Percentiles rank a stretch among this genome's conserved stretches.
Evolutionary conservation across 1,140 invertebrate genomes (phyloP).

Genomic region (Trichomalopsis sarcophagae): DNA sequence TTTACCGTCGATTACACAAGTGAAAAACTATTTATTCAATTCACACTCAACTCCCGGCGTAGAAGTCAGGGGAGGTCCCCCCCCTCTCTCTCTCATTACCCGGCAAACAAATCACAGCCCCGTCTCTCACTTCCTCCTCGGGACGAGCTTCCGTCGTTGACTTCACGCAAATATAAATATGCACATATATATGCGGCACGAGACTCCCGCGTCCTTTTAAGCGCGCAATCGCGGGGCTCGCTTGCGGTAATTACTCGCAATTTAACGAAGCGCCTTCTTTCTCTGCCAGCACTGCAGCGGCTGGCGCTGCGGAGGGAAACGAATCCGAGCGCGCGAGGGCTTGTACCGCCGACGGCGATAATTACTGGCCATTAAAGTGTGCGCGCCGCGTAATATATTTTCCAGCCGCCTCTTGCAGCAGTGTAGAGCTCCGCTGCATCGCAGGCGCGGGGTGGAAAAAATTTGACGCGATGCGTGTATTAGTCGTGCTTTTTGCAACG

Average conservation of each 20-base stretch:
- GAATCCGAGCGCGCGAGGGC: not conserved
- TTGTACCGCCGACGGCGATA: constrained; percentile 5
- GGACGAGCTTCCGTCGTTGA: too few species aligned
- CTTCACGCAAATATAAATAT: too few species aligned
- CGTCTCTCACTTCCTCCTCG: too few species aligned
- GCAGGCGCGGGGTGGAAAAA: not conserved
- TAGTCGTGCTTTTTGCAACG: too few species aligned
- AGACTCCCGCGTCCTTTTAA: not conserved
- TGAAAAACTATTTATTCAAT: too few species aligned
- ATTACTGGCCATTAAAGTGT: constrained; percentile 35
- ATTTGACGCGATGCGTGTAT: too few species aligned
- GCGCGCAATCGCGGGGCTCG: constrained; percentile 13
- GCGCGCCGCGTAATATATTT: not conserved
- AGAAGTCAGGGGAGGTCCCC: too few species aligned
- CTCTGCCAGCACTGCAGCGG: not conserved
- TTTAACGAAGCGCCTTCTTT: constrained; percentile 40
- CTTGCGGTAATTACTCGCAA: constrained; percentile 41
- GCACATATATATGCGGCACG: not conserved
- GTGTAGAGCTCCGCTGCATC: not conserved
- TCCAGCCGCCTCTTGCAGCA: constrained; percentile 6
- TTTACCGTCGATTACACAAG: too few species aligned
- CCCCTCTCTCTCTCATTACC: too few species aligned
- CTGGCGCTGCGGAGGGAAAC: not conserved
- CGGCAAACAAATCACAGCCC: too few species aligned
- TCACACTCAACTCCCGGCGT: too few species aligned